Evolutionary conservation across 2,113 vertebrate species (phyloP).

Genomic region (Amphilophus citrinellus): DNA sequence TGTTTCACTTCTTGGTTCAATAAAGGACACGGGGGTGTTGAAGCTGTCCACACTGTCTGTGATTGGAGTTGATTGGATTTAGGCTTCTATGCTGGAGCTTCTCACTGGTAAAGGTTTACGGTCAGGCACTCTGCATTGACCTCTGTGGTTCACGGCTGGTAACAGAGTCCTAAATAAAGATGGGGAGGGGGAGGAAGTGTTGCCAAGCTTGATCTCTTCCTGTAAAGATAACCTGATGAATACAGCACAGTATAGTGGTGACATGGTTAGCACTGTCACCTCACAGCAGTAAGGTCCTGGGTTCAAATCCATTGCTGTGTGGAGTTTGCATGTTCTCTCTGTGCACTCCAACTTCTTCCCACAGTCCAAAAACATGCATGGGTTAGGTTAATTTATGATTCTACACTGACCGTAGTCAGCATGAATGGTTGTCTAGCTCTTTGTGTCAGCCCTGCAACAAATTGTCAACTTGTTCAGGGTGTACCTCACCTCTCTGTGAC

Average conservation of each 20-base stretch:
- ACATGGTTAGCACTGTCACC: too few species aligned
- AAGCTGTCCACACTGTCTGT: background rate
- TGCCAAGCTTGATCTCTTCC: background rate
- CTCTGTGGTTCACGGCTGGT: too few species aligned
- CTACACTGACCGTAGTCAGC: background rate
- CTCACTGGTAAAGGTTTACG: background rate
- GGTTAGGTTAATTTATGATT: background rate
- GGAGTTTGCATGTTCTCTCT: too few species aligned
- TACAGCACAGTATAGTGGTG: too few species aligned
- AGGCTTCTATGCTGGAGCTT: background rate
- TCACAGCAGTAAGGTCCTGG: too few species aligned
- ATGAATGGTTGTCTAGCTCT: too few species aligned
- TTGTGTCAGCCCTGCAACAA: too few species aligned
- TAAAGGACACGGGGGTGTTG: background rate
- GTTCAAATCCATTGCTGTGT: background rate
- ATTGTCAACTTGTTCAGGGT: too few species aligned
- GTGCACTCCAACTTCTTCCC: too few species aligned
- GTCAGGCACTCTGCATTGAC: background rate
- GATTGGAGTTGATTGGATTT: constrained; percentile 3
- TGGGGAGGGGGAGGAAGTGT: background rate
- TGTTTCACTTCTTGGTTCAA: background rate
- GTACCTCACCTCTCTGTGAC: too few species aligned
- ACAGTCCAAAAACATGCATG: too few species aligned
- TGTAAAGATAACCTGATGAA: background rate
- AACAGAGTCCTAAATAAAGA: background rate